Percentiles rank a stretch among this genome's conserved stretches.
Conservation (phyloP, 2,888 invertebrate genomes). For the Macrophya annulata region DNA sequence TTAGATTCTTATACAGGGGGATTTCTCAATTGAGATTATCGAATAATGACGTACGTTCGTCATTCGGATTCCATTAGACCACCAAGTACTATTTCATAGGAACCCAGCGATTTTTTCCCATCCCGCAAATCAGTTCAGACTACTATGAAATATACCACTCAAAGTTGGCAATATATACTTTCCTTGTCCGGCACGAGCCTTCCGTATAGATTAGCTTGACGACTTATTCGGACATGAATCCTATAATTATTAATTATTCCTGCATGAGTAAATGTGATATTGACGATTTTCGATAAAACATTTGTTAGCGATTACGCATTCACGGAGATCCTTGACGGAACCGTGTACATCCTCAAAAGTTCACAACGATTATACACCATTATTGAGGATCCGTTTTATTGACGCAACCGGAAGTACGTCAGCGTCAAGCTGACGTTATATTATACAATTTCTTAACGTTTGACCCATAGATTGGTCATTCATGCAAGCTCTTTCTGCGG, state of each 20-base stretch:
- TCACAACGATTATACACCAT: neutral
- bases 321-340: neutral
- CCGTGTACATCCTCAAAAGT: neutral
- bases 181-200: neutral
- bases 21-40: neutral
- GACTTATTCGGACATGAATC: neutral
- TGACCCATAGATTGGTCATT: neutral
- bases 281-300: neutral
- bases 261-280: neutral
- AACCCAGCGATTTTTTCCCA: neutral
- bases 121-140: neutral
- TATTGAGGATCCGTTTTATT: neutral
- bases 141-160: neutral
- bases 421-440: neutral
- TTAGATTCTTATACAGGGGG: neutral
- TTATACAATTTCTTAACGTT: constrained; percentile 7
- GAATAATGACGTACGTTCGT: neutral
- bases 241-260: neutral
- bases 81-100: neutral
- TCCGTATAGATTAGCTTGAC: neutral
- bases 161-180: neutral
- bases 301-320: neutral
- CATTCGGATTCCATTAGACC: neutral
- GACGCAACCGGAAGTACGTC: neutral
- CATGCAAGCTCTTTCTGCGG: neutral